phyloP scores from a whole-genome alignment of 2,113 vertebrate species.

The Casuarius casuarius region DNA sequence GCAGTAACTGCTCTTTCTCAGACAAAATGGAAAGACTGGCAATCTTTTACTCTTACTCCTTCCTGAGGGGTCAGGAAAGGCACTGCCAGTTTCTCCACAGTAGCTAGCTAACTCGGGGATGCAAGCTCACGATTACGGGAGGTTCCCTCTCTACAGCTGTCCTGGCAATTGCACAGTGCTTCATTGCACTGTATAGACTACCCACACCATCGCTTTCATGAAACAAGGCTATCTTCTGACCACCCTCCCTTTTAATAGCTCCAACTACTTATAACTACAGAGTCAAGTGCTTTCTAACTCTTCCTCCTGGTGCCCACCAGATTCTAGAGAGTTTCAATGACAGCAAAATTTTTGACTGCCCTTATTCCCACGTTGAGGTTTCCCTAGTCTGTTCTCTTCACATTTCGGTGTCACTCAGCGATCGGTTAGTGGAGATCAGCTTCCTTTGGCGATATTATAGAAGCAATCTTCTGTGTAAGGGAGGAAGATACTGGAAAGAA shows the following conservation, averaged over 20 bases:
- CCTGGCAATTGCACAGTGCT: background rate
- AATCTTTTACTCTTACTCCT: background rate
- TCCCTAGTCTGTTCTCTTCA: background rate
- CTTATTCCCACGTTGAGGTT: background rate
- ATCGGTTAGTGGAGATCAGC: background rate
- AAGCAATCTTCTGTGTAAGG: fast-evolving
- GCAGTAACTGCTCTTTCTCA: background rate
- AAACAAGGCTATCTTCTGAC: background rate
- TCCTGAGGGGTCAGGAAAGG: background rate
- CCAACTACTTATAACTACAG: background rate
- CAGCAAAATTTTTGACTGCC: background rate
- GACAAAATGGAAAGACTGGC: background rate
- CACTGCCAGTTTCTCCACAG: background rate
- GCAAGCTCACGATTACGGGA: background rate
- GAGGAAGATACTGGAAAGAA: background rate
- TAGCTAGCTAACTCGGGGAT: background rate
- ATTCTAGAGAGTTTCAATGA: background rate
- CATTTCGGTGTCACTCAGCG: background rate
- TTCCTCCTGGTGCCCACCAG: background rate
- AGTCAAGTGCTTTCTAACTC: background rate
- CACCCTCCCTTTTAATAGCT: background rate
- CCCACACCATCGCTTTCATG: background rate
- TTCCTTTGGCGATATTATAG: background rate
- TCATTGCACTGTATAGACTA: background rate
- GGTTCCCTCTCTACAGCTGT: background rate